phyloP scores from a whole-genome alignment of 2,113 vertebrate species.

The Lampris megalopsis region DNA sequence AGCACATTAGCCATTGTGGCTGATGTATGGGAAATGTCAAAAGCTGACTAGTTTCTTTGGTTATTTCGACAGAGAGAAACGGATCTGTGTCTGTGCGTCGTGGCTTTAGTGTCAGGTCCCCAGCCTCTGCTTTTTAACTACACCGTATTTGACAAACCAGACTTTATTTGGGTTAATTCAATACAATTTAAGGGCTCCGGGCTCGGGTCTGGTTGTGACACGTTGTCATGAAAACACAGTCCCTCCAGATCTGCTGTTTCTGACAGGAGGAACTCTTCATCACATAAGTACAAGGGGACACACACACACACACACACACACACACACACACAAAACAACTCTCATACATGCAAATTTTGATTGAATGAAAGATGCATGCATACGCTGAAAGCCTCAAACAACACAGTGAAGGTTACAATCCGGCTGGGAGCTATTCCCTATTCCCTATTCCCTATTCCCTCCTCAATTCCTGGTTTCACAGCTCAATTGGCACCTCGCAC shows the following conservation, averaged over 20 bases:
- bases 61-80: conserved; percentile 36
- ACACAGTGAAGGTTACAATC: conserved; percentile 63
- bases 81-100: conserved; percentile 15
- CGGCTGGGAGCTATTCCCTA: conserved; percentile 74
- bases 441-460: conserved; percentile 82
- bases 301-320: conserved; percentile 5
- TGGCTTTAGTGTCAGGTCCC: conserved; percentile 48
- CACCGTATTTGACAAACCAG: conserved; percentile 38
- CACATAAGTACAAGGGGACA: conserved; percentile 42
- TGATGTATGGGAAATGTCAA: conserved; percentile 43
- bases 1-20: conserved; percentile 48
- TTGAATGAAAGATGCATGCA: conserved; percentile 70
- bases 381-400: conserved; percentile 65
- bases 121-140: conserved; percentile 58
- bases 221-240: conserved; percentile 56
- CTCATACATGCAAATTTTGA: conserved; percentile 11
- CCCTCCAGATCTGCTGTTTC: conserved; percentile 45
- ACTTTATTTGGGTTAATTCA: conserved; percentile 79
- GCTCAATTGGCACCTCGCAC: conserved; percentile 76
- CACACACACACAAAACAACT: background rate
- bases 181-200: conserved; percentile 66
- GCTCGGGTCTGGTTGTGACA: conserved; percentile 55
- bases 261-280: conserved; percentile 41
- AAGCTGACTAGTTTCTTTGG: conserved; percentile 42
- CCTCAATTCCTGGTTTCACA: conserved; percentile 82